Evolutionary conservation across 2,797 vertebrate genomes (phyloP), one percentile per base, ranked within the genome.

Genomic region (Hypotaenidia philippensis): DNA sequence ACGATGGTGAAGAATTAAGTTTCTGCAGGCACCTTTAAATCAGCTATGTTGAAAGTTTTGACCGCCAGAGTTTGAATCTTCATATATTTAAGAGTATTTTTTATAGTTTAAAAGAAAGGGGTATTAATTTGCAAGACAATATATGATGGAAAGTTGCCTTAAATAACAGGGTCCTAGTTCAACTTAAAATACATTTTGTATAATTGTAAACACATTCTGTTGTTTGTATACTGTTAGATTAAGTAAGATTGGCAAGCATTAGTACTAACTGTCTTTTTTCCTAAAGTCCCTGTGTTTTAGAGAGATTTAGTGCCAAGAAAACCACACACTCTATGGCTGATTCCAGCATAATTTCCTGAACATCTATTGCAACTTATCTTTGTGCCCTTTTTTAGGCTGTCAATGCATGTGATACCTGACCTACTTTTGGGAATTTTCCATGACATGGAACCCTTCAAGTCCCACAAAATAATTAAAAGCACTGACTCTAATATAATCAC

Each of bases 341-440:
- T 91, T 91, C 57, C 55, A 94, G 59, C 27, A 91, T 82, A 47
- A 29, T 78, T 91, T 93, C 45, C 40, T 76, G 57, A 91, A 55
- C 31, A 36, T 78, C 32, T 83, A 81, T 40, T 78, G 70, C 41
- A 65, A 59, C n/a, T 83, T 57, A 69, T 85, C 53, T 70, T 81
- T 81, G 11, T 91, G 64, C 18, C 25, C 53, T 81, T 65, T 81
- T 92, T 93, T 19, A 72, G 83, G 41, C 41, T 94, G 85, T 75
- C 50, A 78, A 17, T 68, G 49, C n/a, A 74, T 68, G 38, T 50
- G 69, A 75, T 59, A 86, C 41, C 57, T 93, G 79, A 91, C 77
- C 59, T 83, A 75, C 49, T 88, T 96, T 61, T 26, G 53, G 55
- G 45, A 94, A 91, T 45, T 69, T 90, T 88, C 38, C 59, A 75